Percentiles rank a stretch among this genome's conserved stretches.
Evolutionary conservation across 2,888 invertebrate genomes (phyloP).

Genomic region (Protodeltote pygarga): DNA sequence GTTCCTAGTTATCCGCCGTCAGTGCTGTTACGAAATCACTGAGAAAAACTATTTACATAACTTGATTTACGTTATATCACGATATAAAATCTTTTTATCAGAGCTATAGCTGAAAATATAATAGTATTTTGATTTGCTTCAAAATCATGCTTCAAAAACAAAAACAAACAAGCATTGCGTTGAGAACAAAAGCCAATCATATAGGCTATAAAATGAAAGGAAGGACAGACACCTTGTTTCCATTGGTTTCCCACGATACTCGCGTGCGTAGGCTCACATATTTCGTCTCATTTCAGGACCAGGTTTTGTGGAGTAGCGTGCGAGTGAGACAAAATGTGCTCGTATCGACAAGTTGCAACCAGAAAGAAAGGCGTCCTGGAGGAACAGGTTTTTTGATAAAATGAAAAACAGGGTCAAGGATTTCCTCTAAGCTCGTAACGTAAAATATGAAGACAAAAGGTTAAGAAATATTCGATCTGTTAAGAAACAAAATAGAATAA

Average conservation of each 20-base stretch:
- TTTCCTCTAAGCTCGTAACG: constrained; percentile 37
- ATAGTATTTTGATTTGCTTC: constrained; percentile 1
- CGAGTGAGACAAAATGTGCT: constrained; percentile 37
- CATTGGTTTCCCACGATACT: constrained; percentile 77
- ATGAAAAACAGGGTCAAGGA: constrained; percentile 63
- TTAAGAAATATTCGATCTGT: constrained; percentile 1
- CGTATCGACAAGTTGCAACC: constrained; percentile 42
- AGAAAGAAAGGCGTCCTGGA: constrained; percentile 67
- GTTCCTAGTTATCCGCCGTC: constrained; percentile 64
- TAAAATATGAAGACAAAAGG: neutral
- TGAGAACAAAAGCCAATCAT: constrained; percentile 71
- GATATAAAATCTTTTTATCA: constrained; percentile 15
- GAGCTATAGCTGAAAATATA: constrained; percentile 14
- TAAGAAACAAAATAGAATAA: constrained; percentile 3
- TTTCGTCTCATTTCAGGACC: constrained; percentile 54
- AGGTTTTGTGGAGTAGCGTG: constrained; percentile 24
- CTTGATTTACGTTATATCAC: constrained; percentile 41
- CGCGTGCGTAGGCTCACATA: constrained; percentile 55
- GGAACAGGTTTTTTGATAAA: constrained; percentile 61
- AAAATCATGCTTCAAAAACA: constrained; percentile 26
- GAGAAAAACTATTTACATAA: constrained; percentile 75
- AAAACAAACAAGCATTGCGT: constrained; percentile 55
- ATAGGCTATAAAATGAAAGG: constrained; percentile 70
- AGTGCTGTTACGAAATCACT: constrained; percentile 71
- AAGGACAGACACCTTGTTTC: constrained; percentile 74